Evolutionary conservation across 2,113 vertebrate genomes (phyloP), one percentile per base, ranked within the genome.

Genomic region (Lepisosteus oculatus): DNA sequence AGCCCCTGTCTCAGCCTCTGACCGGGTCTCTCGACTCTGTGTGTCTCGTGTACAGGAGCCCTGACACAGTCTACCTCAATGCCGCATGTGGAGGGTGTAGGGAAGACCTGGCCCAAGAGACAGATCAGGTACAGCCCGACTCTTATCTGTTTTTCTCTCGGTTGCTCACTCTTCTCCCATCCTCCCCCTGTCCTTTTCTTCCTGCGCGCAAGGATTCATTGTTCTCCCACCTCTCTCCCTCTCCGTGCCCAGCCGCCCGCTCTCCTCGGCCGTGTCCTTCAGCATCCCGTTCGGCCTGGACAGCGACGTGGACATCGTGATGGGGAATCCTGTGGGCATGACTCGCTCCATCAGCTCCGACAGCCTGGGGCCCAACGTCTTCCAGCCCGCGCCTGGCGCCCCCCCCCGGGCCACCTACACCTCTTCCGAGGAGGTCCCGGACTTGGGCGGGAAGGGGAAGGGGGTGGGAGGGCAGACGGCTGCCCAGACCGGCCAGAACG

Each of bases 281-380:
- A 97, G 95, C 89, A 97, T 96, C 76, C 95, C 95, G 70, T 97
- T 97, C 81, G 95, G 95, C 78, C 83, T 97, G 85, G 95, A 97
- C 88, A 97, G 95, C 72, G 95, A 97, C 14, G 94, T 97, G 73
- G 95, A 97, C 68, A 88, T 97, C 8, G 95, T 97, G 73, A 97
- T 96, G 95, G 95, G 95, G 42, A 93, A 96, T 81, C 95, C 95
- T 1, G 90, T 95, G 80, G 87, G 81, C 47, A 91, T 92, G 67
- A 87, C 88, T 4, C 93, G 95, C 64, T 97, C 95, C 0, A 84
- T 93, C 78, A 97, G 95, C 80, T 97, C 95, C 0, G 95, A 96
- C 84, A 94, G 94, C 73, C 85, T 97, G 69, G 90, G 89, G 44
- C 90, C 91, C 63, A 68, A 80, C 0, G 76, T 85, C 44, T 17